phyloP scores from a whole-genome alignment of 2,797 vertebrate species.

The Clarias laeviceps region DNA sequence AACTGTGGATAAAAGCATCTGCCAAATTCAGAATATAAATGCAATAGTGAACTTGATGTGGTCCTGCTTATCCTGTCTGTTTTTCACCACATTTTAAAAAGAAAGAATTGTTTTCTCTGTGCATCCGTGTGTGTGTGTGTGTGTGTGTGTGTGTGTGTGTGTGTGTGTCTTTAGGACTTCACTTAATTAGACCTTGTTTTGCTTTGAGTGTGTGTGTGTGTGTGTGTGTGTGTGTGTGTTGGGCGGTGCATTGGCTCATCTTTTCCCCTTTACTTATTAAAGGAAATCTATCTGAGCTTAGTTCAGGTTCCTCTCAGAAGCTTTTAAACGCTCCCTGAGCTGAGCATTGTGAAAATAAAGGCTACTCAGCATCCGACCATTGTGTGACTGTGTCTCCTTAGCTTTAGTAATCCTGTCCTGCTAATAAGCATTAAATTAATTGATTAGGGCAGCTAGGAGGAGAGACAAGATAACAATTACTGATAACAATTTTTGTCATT shows the following conservation, averaged over 20 bases:
- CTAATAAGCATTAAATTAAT: not conserved
- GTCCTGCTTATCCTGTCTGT: not conserved
- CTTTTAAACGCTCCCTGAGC: not conserved
- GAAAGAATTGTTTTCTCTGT: conserved; percentile 61
- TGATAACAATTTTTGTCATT: not conserved
- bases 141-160: conserved; percentile 11
- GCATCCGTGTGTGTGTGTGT: conserved; percentile 15
- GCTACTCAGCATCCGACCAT: not conserved
- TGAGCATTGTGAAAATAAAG: not conserved
- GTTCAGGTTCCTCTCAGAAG: not conserved
- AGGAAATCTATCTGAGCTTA: not conserved
- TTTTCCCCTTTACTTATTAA: not conserved
- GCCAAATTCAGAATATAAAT: conserved; percentile 4
- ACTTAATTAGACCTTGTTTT: conserved; percentile 39
- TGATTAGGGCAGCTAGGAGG: not conserved
- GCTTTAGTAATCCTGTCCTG: not conserved
- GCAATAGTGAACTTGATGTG: too few species aligned
- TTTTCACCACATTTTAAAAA: not conserved
- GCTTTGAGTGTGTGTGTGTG: not conserved
- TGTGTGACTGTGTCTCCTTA: not conserved
- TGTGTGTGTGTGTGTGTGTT: not conserved
- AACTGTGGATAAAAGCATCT: not conserved
- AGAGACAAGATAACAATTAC: not conserved
- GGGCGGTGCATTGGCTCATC: not conserved
- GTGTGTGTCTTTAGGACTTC: not conserved